phyloP scores from a whole-genome alignment of 2,888 invertebrate genomes.

The Pyrrhia umbra region DNA sequence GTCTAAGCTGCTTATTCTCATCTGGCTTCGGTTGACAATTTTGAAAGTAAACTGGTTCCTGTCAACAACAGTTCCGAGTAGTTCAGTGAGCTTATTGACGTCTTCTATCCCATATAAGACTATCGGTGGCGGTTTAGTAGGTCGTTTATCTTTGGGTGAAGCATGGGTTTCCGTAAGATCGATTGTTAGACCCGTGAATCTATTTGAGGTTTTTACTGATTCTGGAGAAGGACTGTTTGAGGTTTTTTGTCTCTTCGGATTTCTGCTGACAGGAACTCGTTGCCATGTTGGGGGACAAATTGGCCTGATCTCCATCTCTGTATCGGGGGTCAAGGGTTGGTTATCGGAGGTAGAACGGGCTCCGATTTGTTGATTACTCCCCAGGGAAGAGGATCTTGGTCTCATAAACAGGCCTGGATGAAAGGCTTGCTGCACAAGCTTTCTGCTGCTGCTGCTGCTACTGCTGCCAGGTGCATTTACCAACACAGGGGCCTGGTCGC shows the following conservation, averaged over 20 bases:
- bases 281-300: not conserved
- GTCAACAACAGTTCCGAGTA: too few species aligned
- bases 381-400: slow-evolving; percentile 1
- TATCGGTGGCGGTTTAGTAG: not conserved
- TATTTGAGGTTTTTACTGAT: not conserved
- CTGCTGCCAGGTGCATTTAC: slow-evolving; percentile 16
- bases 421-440: slow-evolving; percentile 16
- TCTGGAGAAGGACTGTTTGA: not conserved
- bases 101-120: not conserved
- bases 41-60: too few species aligned
- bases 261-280: not conserved
- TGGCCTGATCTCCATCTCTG: not conserved
- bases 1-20: too few species aligned
- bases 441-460: slow-evolving; percentile 4
- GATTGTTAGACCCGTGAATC: not conserved
- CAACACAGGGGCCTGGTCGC: slow-evolving; percentile 8
- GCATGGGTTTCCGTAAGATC: not conserved
- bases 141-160: not conserved
- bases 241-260: not conserved
- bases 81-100: too few species aligned
- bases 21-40: too few species aligned
- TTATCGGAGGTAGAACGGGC: not conserved
- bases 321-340: not conserved
- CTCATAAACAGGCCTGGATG: slow-evolving; percentile 6
- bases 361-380: not conserved